phyloP scores from a whole-genome alignment of 2,888 invertebrate genomes.

The Thumatha senex region DNA sequence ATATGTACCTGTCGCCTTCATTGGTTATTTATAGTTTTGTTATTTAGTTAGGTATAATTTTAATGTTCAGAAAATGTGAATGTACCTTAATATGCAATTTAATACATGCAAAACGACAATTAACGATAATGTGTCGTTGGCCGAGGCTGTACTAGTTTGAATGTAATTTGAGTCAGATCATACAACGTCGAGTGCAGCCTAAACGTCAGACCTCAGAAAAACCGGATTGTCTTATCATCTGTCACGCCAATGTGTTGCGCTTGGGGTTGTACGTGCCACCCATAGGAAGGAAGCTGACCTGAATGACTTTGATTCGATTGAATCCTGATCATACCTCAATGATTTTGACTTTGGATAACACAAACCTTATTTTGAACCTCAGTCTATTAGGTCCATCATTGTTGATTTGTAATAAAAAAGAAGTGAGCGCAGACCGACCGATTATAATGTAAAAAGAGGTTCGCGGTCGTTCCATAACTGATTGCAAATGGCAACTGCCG shows the following conservation, averaged over 20 bases:
- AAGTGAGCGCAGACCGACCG: slow-evolving; percentile 68
- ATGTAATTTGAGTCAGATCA: slow-evolving; percentile 56
- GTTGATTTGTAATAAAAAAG: slow-evolving; percentile 66
- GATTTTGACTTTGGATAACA: slow-evolving; percentile 28
- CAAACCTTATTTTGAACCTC: slow-evolving; percentile 54
- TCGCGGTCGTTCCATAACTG: slow-evolving; percentile 80
- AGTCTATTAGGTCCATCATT: slow-evolving; percentile 58
- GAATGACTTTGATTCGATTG: slow-evolving; percentile 22
- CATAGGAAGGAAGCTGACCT: slow-evolving; percentile 39
- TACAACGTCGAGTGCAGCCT: slow-evolving; percentile 28
- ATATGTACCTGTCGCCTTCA: slow-evolving; percentile 11
- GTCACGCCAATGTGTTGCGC: slow-evolving; percentile 22
- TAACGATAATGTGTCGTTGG: slow-evolving; percentile 62
- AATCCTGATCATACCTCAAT: not conserved
- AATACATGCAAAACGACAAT: slow-evolving; percentile 40
- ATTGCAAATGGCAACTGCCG: slow-evolving; percentile 82
- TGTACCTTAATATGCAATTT: slow-evolving; percentile 21
- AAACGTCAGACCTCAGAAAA: slow-evolving; percentile 32
- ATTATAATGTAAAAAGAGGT: slow-evolving; percentile 82
- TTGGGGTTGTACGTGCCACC: slow-evolving; percentile 16
- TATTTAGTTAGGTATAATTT: not conserved
- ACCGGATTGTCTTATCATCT: slow-evolving; percentile 28
- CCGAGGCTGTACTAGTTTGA: slow-evolving; percentile 61
- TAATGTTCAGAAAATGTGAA: not conserved
- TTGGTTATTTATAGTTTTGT: slow-evolving; percentile 9